Percentiles rank a stretch among this genome's conserved stretches.
Conservation (phyloP, 2,113 vertebrate species). For the Leptodactylus fuscus region DNA sequence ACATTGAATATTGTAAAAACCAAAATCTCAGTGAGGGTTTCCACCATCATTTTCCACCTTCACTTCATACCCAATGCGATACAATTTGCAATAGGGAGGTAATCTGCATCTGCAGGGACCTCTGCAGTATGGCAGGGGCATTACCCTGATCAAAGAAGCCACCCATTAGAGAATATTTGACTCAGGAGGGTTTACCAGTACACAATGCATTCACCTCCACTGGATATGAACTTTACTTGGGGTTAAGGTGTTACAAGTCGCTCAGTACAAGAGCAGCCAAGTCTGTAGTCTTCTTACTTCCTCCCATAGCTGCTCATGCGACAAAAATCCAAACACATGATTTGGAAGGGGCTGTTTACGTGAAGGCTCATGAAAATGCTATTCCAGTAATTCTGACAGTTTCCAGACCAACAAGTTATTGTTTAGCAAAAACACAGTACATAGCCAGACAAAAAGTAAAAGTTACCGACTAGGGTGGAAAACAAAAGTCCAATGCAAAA, state of each 20-base stretch:
- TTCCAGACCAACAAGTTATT: conserved; percentile 23
- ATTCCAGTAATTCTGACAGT: conserved; percentile 22
- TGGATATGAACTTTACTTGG: background rate
- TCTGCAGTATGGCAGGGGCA: too few relatives aligned
- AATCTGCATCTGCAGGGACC: too few relatives aligned
- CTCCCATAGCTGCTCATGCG: background rate
- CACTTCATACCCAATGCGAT: too few relatives aligned
- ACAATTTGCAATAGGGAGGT: too few relatives aligned
- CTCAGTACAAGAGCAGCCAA: background rate
- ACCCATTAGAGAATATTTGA: too few relatives aligned
- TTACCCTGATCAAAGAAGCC: too few relatives aligned
- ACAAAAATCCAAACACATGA: conserved; percentile 30
- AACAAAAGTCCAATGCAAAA: background rate
- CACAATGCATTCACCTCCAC: background rate
- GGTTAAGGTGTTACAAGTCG: background rate
- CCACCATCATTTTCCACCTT: background rate
- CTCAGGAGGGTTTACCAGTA: too few relatives aligned
- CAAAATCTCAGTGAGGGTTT: background rate
- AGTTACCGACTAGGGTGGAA: background rate
- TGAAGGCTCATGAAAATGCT: conserved; percentile 7
- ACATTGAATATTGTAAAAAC: conserved; percentile 47
- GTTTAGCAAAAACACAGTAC: conserved; percentile 16
- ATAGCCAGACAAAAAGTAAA: background rate
- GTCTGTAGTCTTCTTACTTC: background rate
- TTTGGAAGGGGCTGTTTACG: background rate